phyloP scores from a whole-genome alignment of 2,113 vertebrate species.

The Leptobrachium ailaonicum region DNA sequence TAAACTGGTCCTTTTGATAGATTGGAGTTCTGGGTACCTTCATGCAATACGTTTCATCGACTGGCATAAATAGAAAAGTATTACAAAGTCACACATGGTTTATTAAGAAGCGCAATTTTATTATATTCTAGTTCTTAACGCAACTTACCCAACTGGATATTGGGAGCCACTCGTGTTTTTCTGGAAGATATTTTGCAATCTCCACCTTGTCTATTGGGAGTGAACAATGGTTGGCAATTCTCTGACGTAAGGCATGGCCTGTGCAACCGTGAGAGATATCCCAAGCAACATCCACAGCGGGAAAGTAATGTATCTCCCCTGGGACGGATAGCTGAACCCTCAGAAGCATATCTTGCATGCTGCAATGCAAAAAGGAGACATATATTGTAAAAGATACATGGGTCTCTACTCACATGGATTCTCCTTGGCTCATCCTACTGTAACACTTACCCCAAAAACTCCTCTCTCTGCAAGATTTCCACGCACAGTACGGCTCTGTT shows the following conservation, averaged over 20 bases:
- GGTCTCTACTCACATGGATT: not conserved
- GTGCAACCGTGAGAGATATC: conserved; percentile 77
- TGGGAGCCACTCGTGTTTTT: conserved; percentile 85
- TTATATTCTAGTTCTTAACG: no score
- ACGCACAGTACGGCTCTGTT: conserved; percentile 75
- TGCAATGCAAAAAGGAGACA: conserved; percentile 51
- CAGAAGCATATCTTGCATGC: conserved; percentile 82
- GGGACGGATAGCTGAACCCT: conserved; percentile 79
- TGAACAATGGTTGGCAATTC: conserved; percentile 73
- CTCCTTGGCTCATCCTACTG: not conserved
- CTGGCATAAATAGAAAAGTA: no score
- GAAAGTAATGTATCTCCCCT: conserved; percentile 72
- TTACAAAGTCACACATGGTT: no score
- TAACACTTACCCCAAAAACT: conserved; percentile 78
- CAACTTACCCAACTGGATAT: conserved; percentile 84
- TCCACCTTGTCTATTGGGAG: conserved; percentile 81
- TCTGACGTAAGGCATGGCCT: conserved; percentile 69
- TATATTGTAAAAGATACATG: not conserved
- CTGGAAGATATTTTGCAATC: conserved; percentile 88
- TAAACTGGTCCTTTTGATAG: no score
- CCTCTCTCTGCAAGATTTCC: conserved; percentile 79
- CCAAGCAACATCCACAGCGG: conserved; percentile 80
- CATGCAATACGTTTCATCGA: no score
- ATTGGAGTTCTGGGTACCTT: no score
- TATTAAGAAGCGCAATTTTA: no score